phyloP scores from a whole-genome alignment of 2,113 vertebrate genomes.

The Cyanoramphus novaezelandiae region DNA sequence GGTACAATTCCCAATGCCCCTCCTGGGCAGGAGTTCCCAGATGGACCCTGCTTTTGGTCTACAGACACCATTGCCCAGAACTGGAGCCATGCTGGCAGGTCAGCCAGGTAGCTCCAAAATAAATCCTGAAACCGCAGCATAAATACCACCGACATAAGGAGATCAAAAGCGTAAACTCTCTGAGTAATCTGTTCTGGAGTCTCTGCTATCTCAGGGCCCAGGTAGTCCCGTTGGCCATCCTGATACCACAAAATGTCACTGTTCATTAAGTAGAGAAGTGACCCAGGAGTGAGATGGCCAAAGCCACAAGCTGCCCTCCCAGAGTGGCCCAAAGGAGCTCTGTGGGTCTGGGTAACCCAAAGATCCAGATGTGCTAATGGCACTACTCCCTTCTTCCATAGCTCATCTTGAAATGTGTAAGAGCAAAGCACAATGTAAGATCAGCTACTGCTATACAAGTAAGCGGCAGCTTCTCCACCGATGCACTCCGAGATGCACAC shows the following conservation, averaged over 20 bases:
- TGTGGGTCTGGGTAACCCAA: neutral
- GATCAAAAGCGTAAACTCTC: neutral
- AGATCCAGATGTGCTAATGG: neutral
- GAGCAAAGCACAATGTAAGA: neutral
- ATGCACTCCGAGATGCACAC: neutral
- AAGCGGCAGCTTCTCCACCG: neutral
- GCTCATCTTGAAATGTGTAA: neutral
- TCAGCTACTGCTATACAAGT: neutral
- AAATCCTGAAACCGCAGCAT: neutral
- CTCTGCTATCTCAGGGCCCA: neutral
- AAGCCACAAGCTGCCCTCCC: neutral
- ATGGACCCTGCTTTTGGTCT: fast-evolving
- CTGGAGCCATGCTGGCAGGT: neutral
- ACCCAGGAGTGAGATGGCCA: neutral
- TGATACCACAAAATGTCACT: neutral
- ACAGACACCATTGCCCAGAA: fast-evolving
- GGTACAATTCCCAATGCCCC: neutral
- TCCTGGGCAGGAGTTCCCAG: neutral
- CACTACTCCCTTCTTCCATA: neutral
- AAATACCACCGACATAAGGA: neutral
- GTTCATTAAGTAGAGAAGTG: neutral
- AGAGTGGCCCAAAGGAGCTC: neutral
- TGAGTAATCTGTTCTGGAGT: neutral
- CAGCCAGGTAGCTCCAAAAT: neutral
- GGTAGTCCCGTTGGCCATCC: neutral